phyloP scores from a whole-genome alignment of 2,888 invertebrate genomes.

The Auanema freiburgensis region DNA sequence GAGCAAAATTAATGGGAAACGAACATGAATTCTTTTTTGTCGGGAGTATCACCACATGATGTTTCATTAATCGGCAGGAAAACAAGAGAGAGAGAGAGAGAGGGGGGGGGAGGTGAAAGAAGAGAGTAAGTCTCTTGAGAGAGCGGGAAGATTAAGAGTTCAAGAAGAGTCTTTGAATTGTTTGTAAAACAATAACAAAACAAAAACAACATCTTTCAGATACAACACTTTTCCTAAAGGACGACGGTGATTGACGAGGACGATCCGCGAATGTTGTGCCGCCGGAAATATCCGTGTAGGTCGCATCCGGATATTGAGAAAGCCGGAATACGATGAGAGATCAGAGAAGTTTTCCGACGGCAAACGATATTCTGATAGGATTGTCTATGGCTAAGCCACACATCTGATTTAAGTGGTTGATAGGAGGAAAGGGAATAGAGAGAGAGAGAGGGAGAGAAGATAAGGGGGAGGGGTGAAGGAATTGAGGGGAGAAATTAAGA shows the following conservation, averaged over 20 bases:
- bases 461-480: not conserved
- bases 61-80: too few relatives aligned
- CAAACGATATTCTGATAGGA: not conserved
- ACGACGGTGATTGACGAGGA: conserved; percentile 10
- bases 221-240: not conserved
- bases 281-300: conserved; percentile 22
- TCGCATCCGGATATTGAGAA: not conserved
- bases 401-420: not conserved
- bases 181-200: too few relatives aligned
- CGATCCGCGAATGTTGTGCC: conserved; percentile 10
- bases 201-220: not conserved
- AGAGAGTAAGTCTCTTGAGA: not conserved
- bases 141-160: not conserved
- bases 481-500: not conserved
- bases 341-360: conserved; percentile 24
- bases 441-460: not conserved
- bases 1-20: not conserved
- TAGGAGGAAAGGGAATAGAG: not conserved
- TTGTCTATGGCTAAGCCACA: not conserved
- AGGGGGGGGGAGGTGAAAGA: not conserved
- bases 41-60: not conserved
- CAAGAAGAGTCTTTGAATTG: not conserved
- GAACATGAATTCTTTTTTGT: conserved; percentile 2
- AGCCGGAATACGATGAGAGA: conserved; percentile 12
- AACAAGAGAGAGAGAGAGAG: too few relatives aligned